phyloP scores from a whole-genome alignment of 1,140 invertebrate species.

The Delia radicum region DNA sequence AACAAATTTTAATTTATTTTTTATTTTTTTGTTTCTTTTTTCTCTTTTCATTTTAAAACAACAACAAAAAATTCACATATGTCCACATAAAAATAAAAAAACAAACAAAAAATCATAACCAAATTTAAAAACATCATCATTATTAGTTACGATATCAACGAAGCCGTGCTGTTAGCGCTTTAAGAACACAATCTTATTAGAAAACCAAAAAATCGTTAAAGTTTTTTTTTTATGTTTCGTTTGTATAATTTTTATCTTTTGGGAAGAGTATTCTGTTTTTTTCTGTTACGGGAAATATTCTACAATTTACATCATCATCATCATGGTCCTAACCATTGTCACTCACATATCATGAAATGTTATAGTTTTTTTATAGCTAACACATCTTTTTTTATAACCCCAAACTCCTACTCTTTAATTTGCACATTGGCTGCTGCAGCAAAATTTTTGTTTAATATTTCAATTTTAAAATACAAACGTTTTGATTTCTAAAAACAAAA shows the following conservation, averaged over 20 bases:
- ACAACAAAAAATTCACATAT: constrained; percentile 25
- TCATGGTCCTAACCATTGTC: not conserved
- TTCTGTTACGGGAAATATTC: not conserved
- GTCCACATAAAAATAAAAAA: constrained; percentile 34
- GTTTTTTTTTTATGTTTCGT: too few relatives aligned
- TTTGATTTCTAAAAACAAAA: not conserved
- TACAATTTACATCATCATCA: not conserved
- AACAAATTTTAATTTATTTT: constrained; percentile 25
- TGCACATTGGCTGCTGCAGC: not conserved
- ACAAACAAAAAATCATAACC: not conserved
- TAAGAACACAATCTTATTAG: constrained; percentile 29
- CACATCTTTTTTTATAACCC: not conserved
- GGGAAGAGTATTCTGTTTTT: not conserved
- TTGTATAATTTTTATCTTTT: too few relatives aligned
- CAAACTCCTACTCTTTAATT: not conserved
- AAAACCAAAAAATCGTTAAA: not conserved
- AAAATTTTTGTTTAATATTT: not conserved
- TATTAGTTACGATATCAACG: constrained; percentile 54
- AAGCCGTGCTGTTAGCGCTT: constrained; percentile 53
- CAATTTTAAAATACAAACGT: not conserved
- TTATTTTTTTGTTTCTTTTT: constrained; percentile 43
- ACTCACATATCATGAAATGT: too few relatives aligned
- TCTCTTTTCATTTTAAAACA: constrained; percentile 43
- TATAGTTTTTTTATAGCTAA: not conserved
- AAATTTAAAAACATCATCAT: too few relatives aligned